These are phyloP conservation scores for Rhopilema esculentum DNA, from an alignment of 30 jellyfish, hydroid and myxozoan species.

Conservation along the genomic window DNA sequence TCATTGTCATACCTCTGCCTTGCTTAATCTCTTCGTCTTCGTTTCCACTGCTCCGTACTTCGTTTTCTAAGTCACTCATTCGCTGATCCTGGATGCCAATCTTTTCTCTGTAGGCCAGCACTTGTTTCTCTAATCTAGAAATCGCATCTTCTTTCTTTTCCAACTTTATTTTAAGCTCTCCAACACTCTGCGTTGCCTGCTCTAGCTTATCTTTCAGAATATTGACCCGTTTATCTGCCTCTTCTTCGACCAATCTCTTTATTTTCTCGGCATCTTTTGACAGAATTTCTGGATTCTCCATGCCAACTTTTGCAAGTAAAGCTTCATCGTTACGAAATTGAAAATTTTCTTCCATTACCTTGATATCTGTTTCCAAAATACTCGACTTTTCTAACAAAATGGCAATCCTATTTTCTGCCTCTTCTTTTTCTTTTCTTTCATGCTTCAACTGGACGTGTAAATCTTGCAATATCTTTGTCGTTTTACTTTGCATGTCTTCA, in stretches of 20 bases:
- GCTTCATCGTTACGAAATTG: background rate
- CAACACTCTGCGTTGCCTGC: slow-evolving; percentile 26
- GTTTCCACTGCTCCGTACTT: slow-evolving; percentile 23
- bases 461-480: slow-evolving; percentile 54
- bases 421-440: slow-evolving; percentile 65
- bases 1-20: background rate
- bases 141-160: slow-evolving; percentile 29
- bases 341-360: slow-evolving; percentile 39
- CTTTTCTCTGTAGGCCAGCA: slow-evolving; percentile 3
- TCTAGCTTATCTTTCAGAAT: slow-evolving; percentile 36
- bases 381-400: slow-evolving; percentile 18
- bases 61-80: slow-evolving; percentile 62
- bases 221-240: slow-evolving; percentile 30
- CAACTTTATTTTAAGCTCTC: slow-evolving; percentile 16
- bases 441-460: slow-evolving; percentile 63
- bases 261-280: background rate
- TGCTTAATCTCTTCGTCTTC: background rate
- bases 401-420: slow-evolving; percentile 29
- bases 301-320: background rate
- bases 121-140: slow-evolving; percentile 38
- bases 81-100: slow-evolving; percentile 50
- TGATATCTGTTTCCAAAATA: slow-evolving; percentile 32
- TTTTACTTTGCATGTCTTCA: slow-evolving; percentile 61
- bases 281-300: background rate
- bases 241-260: slow-evolving; percentile 37